phyloP scores from a whole-genome alignment of 2,888 invertebrate genomes.

The Orthonychiurus folsomi region DNA sequence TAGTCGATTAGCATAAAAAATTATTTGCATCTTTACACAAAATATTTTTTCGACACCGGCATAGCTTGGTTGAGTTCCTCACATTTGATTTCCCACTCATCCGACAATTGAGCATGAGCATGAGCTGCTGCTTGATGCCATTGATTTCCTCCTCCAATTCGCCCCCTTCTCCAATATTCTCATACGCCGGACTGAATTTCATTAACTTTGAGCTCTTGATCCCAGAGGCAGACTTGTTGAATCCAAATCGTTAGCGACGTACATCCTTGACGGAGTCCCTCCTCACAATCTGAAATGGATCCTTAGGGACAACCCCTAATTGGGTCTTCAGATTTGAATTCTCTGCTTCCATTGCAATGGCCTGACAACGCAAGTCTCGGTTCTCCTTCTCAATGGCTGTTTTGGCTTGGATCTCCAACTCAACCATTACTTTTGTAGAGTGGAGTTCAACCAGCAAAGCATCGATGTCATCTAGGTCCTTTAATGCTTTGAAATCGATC shows the following conservation, averaged over 20 bases:
- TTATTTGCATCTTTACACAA: not conserved
- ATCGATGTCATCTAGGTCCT: constrained; percentile 70
- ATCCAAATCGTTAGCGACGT: constrained; percentile 34
- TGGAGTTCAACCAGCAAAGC: constrained; percentile 81
- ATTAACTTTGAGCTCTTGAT: constrained; percentile 37
- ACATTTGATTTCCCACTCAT: constrained; percentile 57
- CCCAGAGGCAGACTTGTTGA: constrained; percentile 39
- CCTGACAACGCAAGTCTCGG: constrained; percentile 55
- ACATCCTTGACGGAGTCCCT: constrained; percentile 31
- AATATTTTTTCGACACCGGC: constrained; percentile 26
- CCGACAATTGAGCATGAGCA: constrained; percentile 52
- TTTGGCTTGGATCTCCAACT: constrained; percentile 74
- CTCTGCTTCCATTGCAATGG: constrained; percentile 38
- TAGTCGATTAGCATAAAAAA: too few species aligned
- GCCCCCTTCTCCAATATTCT: constrained; percentile 30
- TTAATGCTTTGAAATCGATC: too few species aligned
- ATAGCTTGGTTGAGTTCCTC: constrained; percentile 52
- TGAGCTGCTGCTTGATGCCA: constrained; percentile 36
- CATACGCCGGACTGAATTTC: constrained; percentile 9
- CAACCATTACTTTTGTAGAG: constrained; percentile 82
- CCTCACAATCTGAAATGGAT: constrained; percentile 30
- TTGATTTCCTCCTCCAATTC: constrained; percentile 41
- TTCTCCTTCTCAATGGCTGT: constrained; percentile 77
- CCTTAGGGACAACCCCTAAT: constrained; percentile 34
- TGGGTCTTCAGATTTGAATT: constrained; percentile 34